phyloP scores from a whole-genome alignment of 2,797 vertebrate genomes.

The Pangasius macronema region DNA sequence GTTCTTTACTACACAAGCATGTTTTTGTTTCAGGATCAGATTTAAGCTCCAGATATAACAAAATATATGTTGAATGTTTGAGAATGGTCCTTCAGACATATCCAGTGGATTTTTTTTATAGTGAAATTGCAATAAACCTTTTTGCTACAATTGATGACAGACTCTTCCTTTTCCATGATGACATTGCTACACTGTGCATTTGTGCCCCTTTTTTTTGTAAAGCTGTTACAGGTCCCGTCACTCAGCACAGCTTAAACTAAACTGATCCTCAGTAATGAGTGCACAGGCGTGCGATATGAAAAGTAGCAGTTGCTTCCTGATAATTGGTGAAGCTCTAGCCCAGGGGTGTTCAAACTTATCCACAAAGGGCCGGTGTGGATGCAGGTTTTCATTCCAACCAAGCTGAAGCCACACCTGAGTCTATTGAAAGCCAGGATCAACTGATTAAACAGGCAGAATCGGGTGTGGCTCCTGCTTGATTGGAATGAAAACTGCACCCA shows the following conservation, averaged over 20 bases:
- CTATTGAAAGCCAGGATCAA: too few relatives aligned
- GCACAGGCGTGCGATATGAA: constrained; percentile 63
- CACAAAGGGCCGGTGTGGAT: too few relatives aligned
- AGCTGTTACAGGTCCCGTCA: constrained; percentile 60
- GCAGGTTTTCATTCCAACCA: too few relatives aligned
- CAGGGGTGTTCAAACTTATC: too few relatives aligned
- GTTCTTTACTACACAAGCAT: constrained; percentile 41
- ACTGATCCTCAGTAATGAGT: constrained; percentile 64
- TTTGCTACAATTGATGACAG: constrained; percentile 20
- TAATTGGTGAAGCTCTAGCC: constrained; percentile 65
- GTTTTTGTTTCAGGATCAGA: constrained; percentile 35
- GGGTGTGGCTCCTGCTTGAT: too few relatives aligned
- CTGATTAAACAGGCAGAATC: too few relatives aligned
- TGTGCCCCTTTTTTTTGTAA: neutral
- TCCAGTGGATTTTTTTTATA: constrained; percentile 44
- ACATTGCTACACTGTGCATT: neutral
- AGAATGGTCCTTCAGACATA: constrained; percentile 30
- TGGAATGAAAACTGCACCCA: too few relatives aligned
- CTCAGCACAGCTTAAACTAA: constrained; percentile 61
- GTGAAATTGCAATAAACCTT: constrained; percentile 49
- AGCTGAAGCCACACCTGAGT: too few relatives aligned
- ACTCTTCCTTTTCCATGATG: constrained; percentile 4
- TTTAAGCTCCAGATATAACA: constrained; percentile 26
- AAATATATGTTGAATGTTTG: constrained; percentile 36
- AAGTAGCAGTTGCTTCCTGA: constrained; percentile 58